phyloP scores from a whole-genome alignment of 2,797 vertebrate genomes.

The Tauraco hartlaubi region DNA sequence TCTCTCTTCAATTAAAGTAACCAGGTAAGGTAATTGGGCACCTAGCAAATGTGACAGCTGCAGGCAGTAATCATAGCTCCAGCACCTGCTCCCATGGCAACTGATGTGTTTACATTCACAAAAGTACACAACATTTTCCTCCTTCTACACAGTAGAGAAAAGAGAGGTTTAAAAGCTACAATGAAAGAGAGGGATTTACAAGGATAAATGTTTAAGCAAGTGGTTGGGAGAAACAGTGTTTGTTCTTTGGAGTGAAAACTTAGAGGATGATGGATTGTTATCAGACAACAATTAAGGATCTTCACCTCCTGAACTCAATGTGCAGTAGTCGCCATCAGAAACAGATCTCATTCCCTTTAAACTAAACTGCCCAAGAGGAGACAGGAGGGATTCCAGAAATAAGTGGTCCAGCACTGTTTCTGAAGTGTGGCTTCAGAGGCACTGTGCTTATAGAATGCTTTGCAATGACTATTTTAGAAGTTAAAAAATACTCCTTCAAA shows the following conservation, averaged over 20 bases:
- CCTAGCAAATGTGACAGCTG: slow-evolving; percentile 62
- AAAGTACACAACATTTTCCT: slow-evolving; percentile 48
- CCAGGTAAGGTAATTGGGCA: slow-evolving; percentile 73
- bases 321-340: background rate
- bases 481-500: background rate
- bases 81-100: slow-evolving; percentile 75
- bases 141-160: background rate
- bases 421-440: background rate
- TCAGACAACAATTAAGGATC: background rate
- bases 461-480: background rate
- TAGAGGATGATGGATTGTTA: background rate
- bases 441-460: background rate
- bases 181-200: background rate
- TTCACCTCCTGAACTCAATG: background rate
- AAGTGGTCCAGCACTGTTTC: background rate
- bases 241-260: background rate
- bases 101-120: slow-evolving; percentile 70
- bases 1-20: slow-evolving; percentile 65
- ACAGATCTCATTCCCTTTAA: background rate
- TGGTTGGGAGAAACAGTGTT: background rate
- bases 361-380: background rate
- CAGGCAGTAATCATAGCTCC: slow-evolving; percentile 63
- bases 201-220: slow-evolving; percentile 9
- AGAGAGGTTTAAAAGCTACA: background rate
- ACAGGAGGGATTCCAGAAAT: background rate